These are phyloP conservation scores for Epizoanthus fatuus DNA, from an alignment of 92 coral and sea anemone species.

Conservation along the genomic window DNA sequence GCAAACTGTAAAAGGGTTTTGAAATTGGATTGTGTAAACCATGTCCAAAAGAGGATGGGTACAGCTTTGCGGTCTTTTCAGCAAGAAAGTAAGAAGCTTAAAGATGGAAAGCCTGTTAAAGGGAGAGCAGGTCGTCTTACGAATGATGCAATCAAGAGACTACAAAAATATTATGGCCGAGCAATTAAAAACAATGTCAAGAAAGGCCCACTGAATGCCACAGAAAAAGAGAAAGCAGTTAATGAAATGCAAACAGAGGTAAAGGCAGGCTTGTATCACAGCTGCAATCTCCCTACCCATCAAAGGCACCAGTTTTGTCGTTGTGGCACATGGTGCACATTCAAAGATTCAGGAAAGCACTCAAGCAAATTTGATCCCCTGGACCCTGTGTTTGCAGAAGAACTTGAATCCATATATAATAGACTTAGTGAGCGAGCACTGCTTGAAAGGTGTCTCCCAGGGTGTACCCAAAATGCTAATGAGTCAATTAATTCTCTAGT, in stretches of 20 bases:
- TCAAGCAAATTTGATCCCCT: conserved; percentile 28
- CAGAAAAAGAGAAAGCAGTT: conserved; percentile 27
- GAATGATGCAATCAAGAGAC: conserved; percentile 54
- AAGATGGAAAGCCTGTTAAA: background rate
- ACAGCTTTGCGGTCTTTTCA: background rate
- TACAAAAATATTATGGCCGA: conserved; percentile 59
- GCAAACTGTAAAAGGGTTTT: background rate
- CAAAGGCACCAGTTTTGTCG: conserved; percentile 51
- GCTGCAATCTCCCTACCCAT: conserved; percentile 49
- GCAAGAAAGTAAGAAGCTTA: background rate
- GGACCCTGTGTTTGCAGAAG: conserved; percentile 31
- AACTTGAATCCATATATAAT: conserved; percentile 19
- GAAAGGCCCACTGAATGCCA: conserved; percentile 16
- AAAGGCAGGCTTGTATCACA: conserved; percentile 59
- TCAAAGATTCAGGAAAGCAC: conserved; percentile 26
- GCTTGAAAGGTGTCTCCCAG: conserved; percentile 49
- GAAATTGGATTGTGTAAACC: background rate
- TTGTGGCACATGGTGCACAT: conserved; percentile 41
- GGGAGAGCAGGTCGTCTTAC: conserved; percentile 8
- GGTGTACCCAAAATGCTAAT: conserved; percentile 56
- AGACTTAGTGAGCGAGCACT: conserved; percentile 31
- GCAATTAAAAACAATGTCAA: conserved; percentile 64
- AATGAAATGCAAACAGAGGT: conserved; percentile 13
- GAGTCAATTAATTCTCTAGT: conserved; percentile 50
- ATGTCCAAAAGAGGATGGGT: background rate